Base-by-base conservation (phyloP, 2,797 vertebrate genomes). In the Microcaecilia unicolor region DNA sequence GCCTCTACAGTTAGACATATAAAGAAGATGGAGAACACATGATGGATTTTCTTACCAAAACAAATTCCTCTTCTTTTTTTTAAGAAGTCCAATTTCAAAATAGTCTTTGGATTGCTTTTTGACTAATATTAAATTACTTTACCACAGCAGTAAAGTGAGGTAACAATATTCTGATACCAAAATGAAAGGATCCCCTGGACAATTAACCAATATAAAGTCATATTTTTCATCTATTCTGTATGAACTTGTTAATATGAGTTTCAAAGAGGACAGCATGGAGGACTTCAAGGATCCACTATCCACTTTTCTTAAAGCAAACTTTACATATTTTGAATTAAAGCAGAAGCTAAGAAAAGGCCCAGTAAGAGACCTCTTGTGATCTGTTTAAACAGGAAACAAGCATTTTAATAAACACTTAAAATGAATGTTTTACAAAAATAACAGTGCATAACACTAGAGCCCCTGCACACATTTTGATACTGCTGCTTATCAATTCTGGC, bases 1-100 rank as follows among this genome's bases (percentile, higher is more conserved):
- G 61, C 69, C 58, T 82, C 80, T 80, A 72, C 73, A 83, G 77
- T 72, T 64, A 75, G 52, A 76, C 78, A 86, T 67, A 83, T 63
- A 74, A 41, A 71, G 43, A 55, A 62, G 48, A 68, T 49, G 50
- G 69, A 28, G n/a, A n/a, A n/a, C n/a, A n/a, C n/a, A n/a, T n/a
- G n/a, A n/a, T n/a, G n/a, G n/a, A n/a, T n/a, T n/a, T n/a, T n/a
- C n/a, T n/a, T n/a, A n/a, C n/a, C n/a, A n/a, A n/a, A n/a, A n/a
- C n/a, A n/a, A n/a, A n/a, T n/a, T n/a, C n/a, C n/a, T n/a, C n/a
- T n/a, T n/a, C n/a, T 2, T 13, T n/a, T 24, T 24, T 24, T 9
- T 4, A 19, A 13, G 10, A 26, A 26, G 13, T 47, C 44, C 14
- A 0, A 13, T 26, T 20, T 6, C 18, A 44, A 25, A 48, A 18